Evolutionary conservation across 2,888 invertebrate species (phyloP).

Genomic region (Trachelus tabidus): DNA sequence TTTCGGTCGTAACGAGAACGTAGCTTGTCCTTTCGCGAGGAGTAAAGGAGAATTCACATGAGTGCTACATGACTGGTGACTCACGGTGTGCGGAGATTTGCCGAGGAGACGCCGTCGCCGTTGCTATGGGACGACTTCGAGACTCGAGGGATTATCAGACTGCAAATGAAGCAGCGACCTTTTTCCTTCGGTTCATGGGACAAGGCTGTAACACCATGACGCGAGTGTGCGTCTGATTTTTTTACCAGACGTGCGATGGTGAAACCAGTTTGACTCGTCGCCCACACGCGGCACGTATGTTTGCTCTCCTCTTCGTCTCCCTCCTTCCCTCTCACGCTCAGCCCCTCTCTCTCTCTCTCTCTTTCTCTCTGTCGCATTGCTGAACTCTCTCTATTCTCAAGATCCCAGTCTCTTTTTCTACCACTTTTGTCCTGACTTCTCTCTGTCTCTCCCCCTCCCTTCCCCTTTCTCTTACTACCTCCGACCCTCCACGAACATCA

Average conservation of each 20-base stretch:
- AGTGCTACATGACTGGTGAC: background rate
- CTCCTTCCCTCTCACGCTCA: background rate
- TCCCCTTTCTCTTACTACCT: background rate
- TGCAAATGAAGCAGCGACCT: constrained; percentile 2
- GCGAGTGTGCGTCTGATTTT: constrained; percentile 14
- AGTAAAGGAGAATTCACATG: background rate
- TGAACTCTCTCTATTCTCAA: background rate
- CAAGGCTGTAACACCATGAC: constrained; percentile 7
- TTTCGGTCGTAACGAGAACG: background rate
- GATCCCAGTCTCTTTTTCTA: background rate
- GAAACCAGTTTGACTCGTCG: constrained; percentile 44
- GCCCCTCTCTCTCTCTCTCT: background rate
- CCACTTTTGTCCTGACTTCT: background rate
- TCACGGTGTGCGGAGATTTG: background rate
- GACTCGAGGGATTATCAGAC: constrained; percentile 2
- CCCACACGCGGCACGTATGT: constrained; percentile 29
- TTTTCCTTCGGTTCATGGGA: constrained; percentile 1
- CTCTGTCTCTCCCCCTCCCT: background rate
- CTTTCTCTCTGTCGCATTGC: background rate
- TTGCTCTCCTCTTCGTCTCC: background rate
- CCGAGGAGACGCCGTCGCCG: background rate
- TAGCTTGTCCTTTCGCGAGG: background rate
- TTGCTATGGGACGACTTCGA: background rate
- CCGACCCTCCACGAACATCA: background rate
- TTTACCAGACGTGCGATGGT: constrained; percentile 28